Percentiles rank a stretch among this genome's conserved stretches.
Conservation (phyloP, 2,797 vertebrate species). For the Coccyzus lansbergi region DNA sequence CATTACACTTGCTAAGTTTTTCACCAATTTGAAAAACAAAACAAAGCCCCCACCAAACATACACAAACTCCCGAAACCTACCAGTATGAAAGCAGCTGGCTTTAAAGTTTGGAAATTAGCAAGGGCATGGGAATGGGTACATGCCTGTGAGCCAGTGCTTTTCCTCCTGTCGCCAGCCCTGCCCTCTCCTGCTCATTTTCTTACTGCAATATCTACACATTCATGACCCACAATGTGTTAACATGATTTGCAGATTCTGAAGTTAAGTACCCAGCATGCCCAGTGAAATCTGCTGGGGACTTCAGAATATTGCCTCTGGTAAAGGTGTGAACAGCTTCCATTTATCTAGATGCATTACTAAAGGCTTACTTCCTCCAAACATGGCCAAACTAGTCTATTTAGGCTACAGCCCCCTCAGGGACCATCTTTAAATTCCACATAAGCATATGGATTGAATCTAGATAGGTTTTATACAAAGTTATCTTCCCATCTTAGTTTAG, state of each 20-base stretch:
- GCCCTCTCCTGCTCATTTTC: background rate
- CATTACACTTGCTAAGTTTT: background rate
- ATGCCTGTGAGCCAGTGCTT: background rate
- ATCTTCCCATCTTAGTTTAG: background rate
- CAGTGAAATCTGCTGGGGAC: background rate
- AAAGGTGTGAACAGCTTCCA: constrained; percentile 4
- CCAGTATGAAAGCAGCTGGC: background rate
- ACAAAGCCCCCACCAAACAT: no score
- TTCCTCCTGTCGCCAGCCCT: background rate
- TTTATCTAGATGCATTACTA: background rate
- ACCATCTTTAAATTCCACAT: background rate
- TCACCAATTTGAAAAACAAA: background rate
- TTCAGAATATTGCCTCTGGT: background rate
- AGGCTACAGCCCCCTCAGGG: background rate
- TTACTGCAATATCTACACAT: background rate
- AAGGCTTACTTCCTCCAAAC: background rate
- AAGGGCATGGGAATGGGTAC: background rate
- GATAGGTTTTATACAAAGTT: background rate
- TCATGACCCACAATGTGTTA: background rate
- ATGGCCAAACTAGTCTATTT: background rate
- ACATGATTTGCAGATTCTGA: background rate
- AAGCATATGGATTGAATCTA: background rate
- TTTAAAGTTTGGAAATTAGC: background rate
- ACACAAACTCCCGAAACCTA: background rate
- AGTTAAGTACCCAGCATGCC: background rate